Base-by-base conservation (phyloP, 2,888 invertebrate genomes). In the Diogma glabrata region DNA sequence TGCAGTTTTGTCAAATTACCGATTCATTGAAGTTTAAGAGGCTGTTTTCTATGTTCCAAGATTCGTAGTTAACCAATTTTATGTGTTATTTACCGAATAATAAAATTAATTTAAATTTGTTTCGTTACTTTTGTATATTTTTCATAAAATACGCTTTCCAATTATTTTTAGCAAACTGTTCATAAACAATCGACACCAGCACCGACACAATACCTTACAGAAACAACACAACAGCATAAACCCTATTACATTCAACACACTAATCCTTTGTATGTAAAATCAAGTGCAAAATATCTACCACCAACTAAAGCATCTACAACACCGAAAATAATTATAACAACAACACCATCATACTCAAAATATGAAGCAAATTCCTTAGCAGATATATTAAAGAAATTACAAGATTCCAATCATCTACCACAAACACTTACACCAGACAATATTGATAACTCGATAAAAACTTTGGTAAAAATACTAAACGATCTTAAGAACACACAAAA, bases 361-460 rank as follows among this genome's bases (percentile, higher is more conserved):
- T 65, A 70, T 46, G 64, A 64, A n/a, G 60, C 66, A 2, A 60
- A 63, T 54, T 70, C 70, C n/a, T 61, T 81, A 33, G 70, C 74
- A 1, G 75, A 81, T 56, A 76, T 88, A 55, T 62, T 86, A 33
- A 82, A 82, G 62, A 82, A 85, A 52, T 70, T 87, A 23, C 86
- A 86, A 65, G 72, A 83, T 16, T 80, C 81, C 58, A 85, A 87
- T 66, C 80, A 83, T 43, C 71, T 89, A 57, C 87, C 88, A 1
- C 82, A 84, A 57, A 82, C 79, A 8, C 73, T 88, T 22, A 87
- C 84, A 4, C 77, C 80, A 50, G 82, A 85, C 57, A 88, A 88
- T 60, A 80, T 88, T 45, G 84, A 86, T 58, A 79, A 83, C 54
- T 87, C 87, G 47, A 84, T 89, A 55, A 79, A 76, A 62, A 87